Evolutionary conservation across 2,113 vertebrate genomes (phyloP).

Genomic region (Perccottus glenii): DNA sequence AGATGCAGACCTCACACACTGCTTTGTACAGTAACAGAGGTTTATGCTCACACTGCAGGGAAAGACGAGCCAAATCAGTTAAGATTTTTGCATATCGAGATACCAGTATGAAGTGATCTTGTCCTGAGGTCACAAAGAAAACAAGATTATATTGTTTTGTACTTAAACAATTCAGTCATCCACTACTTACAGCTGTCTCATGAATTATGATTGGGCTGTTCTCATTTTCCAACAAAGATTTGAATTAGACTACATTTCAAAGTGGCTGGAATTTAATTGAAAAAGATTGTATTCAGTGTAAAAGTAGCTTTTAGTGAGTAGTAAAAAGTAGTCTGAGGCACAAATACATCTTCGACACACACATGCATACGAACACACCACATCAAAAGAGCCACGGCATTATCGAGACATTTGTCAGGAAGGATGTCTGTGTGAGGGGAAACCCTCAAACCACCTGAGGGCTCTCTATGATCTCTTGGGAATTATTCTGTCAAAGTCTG

Average conservation of each 20-base stretch:
- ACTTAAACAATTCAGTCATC: too few relatives aligned
- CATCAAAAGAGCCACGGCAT: constrained; percentile 30
- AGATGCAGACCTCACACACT: constrained; percentile 29
- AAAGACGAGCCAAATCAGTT: background rate
- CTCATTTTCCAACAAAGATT: too few relatives aligned
- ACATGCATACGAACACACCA: constrained; percentile 19
- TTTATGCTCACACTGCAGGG: background rate
- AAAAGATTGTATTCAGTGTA: too few relatives aligned
- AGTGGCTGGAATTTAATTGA: too few relatives aligned
- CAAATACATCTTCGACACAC: background rate
- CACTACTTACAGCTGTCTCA: too few relatives aligned
- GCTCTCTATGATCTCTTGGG: background rate
- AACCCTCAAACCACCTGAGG: constrained; percentile 20
- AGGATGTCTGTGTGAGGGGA: constrained; percentile 26
- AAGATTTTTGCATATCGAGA: background rate
- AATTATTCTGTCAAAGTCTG: background rate
- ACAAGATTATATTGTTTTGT: too few relatives aligned
- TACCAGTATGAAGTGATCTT: too few relatives aligned
- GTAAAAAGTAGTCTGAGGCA: too few relatives aligned
- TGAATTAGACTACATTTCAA: too few relatives aligned
- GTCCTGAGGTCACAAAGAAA: too few relatives aligned
- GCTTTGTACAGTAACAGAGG: background rate
- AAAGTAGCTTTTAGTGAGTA: too few relatives aligned
- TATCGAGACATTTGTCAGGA: constrained; percentile 34
- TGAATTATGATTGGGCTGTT: too few relatives aligned